Evolutionary conservation across 2,888 invertebrate genomes (phyloP), one percentile per base, ranked within the genome.

Genomic region (Hololepta plana): DNA sequence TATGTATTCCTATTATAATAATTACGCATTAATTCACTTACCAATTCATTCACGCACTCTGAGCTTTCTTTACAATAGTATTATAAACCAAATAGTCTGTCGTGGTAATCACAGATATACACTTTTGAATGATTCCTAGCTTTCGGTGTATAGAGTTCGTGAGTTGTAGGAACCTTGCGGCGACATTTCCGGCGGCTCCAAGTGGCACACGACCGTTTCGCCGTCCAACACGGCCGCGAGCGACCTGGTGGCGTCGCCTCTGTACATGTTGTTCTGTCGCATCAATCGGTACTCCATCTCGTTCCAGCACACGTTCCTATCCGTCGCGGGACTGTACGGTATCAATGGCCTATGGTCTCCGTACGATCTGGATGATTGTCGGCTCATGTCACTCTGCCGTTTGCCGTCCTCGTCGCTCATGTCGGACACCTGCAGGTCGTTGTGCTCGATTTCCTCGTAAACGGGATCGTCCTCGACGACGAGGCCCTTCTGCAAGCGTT

Each of bases 201-300:
- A 54, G 48, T 82, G 82, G 53, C 84, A 84, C 30, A 84, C 79
- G 31, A 85, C 84, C 32, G 82, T 82, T 44, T 79, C 75, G 23
- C 84, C 82, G 47, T 84, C 80, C 27, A 84, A 59, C 33, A 84
- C 84, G 8, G 84, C 84, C 14, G 84, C 75, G 35, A 69, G 39
- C 5, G 68, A 66, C 34, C 68, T 53, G 52, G 65, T 64, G 31
- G 64, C 61, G 40, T 58, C 66, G 1, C 65, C 65, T 37, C 60
- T 59, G 31, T 62, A 63, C 42, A 59, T 60, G 36, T 57, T 60
- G 35, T 62, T 62, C 29, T 43, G 38, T 6, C 62, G 60, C 30
- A 53, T 50, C 24, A 50, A 33, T 55, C 31, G 20, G n/a, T 35
- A 33, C 10, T 27, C 30, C 7, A n/a, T 17, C 7, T 7, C n/a